Base-by-base conservation (phyloP, 2,888 invertebrate genomes). In the Spodoptera exigua region DNA sequence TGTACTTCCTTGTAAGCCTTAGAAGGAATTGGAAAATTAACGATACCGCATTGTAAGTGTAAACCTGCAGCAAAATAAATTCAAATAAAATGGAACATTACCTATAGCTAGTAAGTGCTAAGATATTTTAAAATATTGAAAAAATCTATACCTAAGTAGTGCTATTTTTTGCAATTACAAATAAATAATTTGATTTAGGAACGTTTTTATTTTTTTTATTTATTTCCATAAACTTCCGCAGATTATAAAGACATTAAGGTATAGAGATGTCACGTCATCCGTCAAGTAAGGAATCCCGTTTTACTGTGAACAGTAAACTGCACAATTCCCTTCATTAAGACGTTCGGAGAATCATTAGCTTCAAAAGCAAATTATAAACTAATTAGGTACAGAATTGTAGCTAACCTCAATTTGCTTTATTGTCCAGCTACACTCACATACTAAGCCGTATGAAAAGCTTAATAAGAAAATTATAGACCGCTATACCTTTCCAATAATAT, bases 331-430 rank as follows among this genome's bases (percentile, higher is more conserved):
- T 64, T 32, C 27, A 63, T 37, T 45, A 18, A 37, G 36, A 17
- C 11, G 52, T 58, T 52, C 37, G 14, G 12, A 43, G 36, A 10
- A 10, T 5, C 43, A 67, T 63, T 52, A 70, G 36, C 43, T 43
- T 57, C 10, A 51, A 9, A 64, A 70, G 65, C 44, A 56, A 66
- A 71, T 71, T 51, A 48, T 48, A 65, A 61, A 55, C 27, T 48
- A 16, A 55, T 70, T 56, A n/a, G n/a, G n/a, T n/a, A 44, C 39
- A 11, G 7, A 41, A 18, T 12, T 18, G 17, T 17, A 49, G n/a
- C 13, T 34, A 48, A 65, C 34, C 11, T 37, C 44, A 51, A 63
- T 64, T 48, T 17, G 45, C 45, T 58, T 43, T 21, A 49, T 59
- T 17, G 36, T 49, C 40, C 12, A 41, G 35, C 32, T 51, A 32